Evolutionary conservation across 64 coral and sea anemone species (phyloP), one percentile per base, ranked within the genome.

Genomic region (Platygyra sinensis): DNA sequence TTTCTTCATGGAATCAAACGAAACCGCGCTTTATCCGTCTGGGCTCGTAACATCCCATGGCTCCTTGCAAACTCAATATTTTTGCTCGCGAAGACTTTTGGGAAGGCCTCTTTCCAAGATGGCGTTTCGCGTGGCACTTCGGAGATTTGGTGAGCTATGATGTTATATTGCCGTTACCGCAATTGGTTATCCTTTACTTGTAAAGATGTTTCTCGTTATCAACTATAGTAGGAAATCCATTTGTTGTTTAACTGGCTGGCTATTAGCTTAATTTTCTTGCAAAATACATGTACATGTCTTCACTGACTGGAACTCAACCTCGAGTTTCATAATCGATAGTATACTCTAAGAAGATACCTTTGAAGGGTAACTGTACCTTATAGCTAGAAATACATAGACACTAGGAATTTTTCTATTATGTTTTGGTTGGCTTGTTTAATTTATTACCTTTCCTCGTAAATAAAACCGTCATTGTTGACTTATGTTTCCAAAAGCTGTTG

Each of bases 81-180:
- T 60, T 12, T 38, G 50, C 72, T 31, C 78, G 38, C 82, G 86
- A 54, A 86, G 91, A 30, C 73, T 91, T 76, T 24, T 88, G 95
- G 91, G 92, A 19, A 75, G 62, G 10, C 64, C 52, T 30, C 87
- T 91, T 92, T 97, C 91, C 95, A 97, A 97, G 82, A 97, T 97
- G 95, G 95, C 95, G 95, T 97, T 97, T 94, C 95, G 95, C 30
- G 71, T 94, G 95, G 91, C 95, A 74, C 88, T 97, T 67, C 76
- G 95, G 30, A 73, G 91, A 82, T 87, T 97, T 94, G 92, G 95
- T 97, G 79, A 91, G 95, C 86, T 25, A 52, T 49, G 60, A 1
- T 27, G 7, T 67, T 64, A 67, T 30, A 67, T 50, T 55, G 86
- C 30, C 20, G 10, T n/a, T 32, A 38, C 36, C 60, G 9, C 61